These are phyloP conservation scores for Cynoglossus semilaevis DNA, from an alignment of 2,113 vertebrate species.

Conservation along the genomic window DNA sequence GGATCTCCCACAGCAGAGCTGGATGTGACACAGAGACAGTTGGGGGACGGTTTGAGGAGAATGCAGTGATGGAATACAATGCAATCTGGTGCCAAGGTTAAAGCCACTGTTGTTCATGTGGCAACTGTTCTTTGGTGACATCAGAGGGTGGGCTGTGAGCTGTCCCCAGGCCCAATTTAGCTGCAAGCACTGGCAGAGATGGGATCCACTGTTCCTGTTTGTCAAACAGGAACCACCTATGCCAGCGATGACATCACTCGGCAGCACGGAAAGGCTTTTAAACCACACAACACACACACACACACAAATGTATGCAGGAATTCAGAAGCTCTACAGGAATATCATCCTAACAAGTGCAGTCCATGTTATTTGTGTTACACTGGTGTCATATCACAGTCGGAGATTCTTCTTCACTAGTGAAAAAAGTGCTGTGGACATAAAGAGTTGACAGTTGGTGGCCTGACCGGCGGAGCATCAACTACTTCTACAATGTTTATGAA, in stretches of 20 bases:
- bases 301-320: constrained; percentile 5
- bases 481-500: too few species aligned
- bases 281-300: constrained; percentile 39
- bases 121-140: constrained; percentile 68
- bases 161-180: constrained; percentile 57
- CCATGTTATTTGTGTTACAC: constrained; percentile 41
- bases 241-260: constrained; percentile 54
- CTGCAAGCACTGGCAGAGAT: constrained; percentile 32
- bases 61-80: constrained; percentile 40
- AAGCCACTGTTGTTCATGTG: constrained; percentile 60
- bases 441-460: neutral
- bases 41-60: constrained; percentile 1
- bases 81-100: constrained; percentile 61
- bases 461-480: too few species aligned
- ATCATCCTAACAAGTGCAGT: constrained; percentile 29
- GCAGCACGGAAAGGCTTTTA: constrained; percentile 49
- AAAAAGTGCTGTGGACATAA: neutral
- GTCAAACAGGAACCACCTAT: constrained; percentile 49
- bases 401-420: constrained; percentile 6
- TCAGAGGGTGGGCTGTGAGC: constrained; percentile 36
- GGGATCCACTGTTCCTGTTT: constrained; percentile 61
- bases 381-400: constrained; percentile 20
- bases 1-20: neutral
- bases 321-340: constrained; percentile 30
- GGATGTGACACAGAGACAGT: constrained; percentile 15